A percentile compares a stretch with the other conserved stretches of the same genome.
phyloP scores from a whole-genome alignment of 2,888 invertebrate species.

The Eurytoma adleriae region DNA sequence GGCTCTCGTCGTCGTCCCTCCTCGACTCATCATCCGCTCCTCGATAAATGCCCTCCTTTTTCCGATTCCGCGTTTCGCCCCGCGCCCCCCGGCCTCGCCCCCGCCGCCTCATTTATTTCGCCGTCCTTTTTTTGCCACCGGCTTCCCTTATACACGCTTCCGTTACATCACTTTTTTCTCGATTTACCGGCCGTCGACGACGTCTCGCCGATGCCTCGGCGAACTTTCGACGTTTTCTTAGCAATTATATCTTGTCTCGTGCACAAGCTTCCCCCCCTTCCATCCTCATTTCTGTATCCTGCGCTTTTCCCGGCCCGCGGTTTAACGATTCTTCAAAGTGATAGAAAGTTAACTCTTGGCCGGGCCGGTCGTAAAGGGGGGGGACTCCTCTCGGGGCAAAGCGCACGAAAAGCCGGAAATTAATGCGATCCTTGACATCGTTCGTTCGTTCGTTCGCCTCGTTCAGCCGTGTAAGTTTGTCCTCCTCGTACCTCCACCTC shows the following conservation, averaged over 20 bases:
- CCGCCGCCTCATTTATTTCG: constrained; percentile 16
- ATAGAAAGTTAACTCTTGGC: constrained; percentile 54
- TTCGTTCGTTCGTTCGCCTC: constrained; percentile 37
- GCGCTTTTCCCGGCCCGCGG: not conserved
- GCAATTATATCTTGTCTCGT: constrained; percentile 51
- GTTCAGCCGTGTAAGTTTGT: constrained; percentile 47
- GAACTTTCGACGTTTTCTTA: constrained; percentile 54
- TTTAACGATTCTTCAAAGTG: constrained; percentile 58
- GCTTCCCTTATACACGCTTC: constrained; percentile 5
- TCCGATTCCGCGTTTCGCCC: constrained; percentile 38
- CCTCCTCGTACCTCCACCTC: constrained; percentile 18
- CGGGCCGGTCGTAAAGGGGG: not conserved
- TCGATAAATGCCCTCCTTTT: constrained; percentile 47
- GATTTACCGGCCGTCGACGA: not conserved
- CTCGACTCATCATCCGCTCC: constrained; percentile 40
- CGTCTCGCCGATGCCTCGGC: constrained; percentile 35
- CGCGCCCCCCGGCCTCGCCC: not conserved
- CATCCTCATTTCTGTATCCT: not conserved
- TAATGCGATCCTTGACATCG: constrained; percentile 58
- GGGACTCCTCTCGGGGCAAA: not conserved
- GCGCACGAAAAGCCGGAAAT: constrained; percentile 53
- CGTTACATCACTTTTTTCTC: constrained; percentile 19
- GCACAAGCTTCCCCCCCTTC: constrained; percentile 17
- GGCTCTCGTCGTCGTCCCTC: not conserved
- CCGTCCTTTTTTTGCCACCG: constrained; percentile 34